Base-by-base conservation (phyloP, 1,140 invertebrate species). In the Drosophila parabipectinata region DNA sequence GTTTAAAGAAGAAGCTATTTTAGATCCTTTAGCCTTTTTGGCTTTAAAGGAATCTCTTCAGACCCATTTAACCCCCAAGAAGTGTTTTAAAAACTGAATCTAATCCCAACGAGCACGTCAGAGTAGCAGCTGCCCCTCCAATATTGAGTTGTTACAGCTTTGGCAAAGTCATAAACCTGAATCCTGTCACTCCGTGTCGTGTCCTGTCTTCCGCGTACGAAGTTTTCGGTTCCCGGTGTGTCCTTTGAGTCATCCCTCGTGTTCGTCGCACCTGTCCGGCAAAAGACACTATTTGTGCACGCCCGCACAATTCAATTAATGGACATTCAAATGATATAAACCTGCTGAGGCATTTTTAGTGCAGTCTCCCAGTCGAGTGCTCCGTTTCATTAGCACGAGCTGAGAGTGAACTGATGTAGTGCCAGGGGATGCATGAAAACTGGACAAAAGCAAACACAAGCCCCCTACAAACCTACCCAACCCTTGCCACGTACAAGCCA, bases 291-390 rank as follows among this genome's bases (percentile, higher is more conserved):
- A 44, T 48, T 63, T 72, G 64, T 55, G 66, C 71, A 79, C 72
- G 67, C 79, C 77, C 51, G 60, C 64, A 60, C 79, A 88, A 88
- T 88, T 88, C 84, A 88, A 88, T 88, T 88, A 88, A 83, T 88
- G 83, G 79, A 48, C 83, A 88, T 88, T 88, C 84, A 88, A 88
- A 83, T 77, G 79, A 77, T 77, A 88, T 79, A 89, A 88, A 88
- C 76, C 80, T 71, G 64, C 66, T 60, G 59, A 72, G 83, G 75
- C 83, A 73, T 76, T 82, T 87, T 87, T 87, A 88, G 75, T 83
- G 83, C 83, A 69, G 51, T 15, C 61, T 32, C 21, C 30, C 61
- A 41, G 37, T 53, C 48, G 21, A 72, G 52, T 71, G 77, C 52
- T 76, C 56, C 48, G 72, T 60, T 75, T 79, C 82, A 88, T 81